Evolutionary conservation across 2,888 invertebrate species (phyloP).

Genomic region (Eristalis arbustorum): DNA sequence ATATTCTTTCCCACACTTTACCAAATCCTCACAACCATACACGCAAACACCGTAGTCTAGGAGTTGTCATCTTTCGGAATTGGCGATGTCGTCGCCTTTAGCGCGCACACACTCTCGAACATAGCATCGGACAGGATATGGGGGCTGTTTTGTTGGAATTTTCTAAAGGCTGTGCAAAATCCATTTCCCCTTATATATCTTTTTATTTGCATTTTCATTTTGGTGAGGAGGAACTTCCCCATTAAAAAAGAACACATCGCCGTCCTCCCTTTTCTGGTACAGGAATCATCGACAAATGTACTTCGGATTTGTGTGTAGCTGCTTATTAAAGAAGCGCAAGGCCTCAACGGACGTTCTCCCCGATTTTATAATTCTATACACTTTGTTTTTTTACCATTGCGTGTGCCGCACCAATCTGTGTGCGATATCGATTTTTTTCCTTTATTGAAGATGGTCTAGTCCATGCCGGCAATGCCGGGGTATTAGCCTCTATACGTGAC

Average conservation of each 20-base stretch:
- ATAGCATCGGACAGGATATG: conserved; percentile 63
- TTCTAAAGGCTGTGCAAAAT: conserved; percentile 45
- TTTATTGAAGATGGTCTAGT: conserved; percentile 51
- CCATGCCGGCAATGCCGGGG: conserved; percentile 37
- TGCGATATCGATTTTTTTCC: conserved; percentile 56
- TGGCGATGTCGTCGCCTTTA: conserved; percentile 25
- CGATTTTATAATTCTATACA: not conserved
- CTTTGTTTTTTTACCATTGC: conserved; percentile 43
- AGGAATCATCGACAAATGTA: conserved; percentile 14
- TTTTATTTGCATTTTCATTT: not conserved
- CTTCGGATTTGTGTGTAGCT: conserved; percentile 18
- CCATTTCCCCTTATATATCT: not conserved
- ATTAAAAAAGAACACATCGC: conserved; percentile 26
- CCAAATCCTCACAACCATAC: conserved; percentile 16
- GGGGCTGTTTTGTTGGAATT: conserved; percentile 41
- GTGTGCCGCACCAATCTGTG: conserved; percentile 47
- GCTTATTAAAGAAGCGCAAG: conserved; percentile 31
- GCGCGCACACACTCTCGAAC: conserved; percentile 25
- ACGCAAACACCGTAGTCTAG: conserved; percentile 9
- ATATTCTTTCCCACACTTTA: conserved; percentile 57
- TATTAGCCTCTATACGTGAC: conserved; percentile 50
- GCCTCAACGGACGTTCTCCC: conserved; percentile 17
- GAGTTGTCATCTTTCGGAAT: conserved; percentile 47
- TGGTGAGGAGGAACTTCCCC: conserved; percentile 25
- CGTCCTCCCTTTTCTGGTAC: not conserved